These are phyloP conservation scores for Cricetomys ansorgei DNA, from an alignment of 2,113 vertebrate genomes.

Conservation along the genomic window DNA sequence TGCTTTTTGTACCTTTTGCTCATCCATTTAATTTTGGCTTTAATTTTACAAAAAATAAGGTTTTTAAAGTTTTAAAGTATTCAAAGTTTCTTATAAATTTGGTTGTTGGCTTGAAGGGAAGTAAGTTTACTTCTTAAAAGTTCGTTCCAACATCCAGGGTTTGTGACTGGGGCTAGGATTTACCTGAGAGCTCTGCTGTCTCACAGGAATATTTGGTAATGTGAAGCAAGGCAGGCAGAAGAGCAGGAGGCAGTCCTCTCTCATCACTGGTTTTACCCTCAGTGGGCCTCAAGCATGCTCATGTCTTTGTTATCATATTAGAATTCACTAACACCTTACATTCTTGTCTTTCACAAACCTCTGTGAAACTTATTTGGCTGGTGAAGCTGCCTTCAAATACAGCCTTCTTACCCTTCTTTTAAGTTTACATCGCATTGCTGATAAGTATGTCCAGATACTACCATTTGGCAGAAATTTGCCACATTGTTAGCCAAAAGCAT, in stretches of 20 bases:
- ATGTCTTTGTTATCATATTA: neutral
- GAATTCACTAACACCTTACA: neutral
- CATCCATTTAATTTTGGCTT: slow-evolving; percentile 37
- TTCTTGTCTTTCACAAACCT: slow-evolving; percentile 63
- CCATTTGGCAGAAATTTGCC: neutral
- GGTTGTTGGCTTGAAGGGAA: neutral
- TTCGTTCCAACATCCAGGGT: neutral
- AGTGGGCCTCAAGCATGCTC: neutral
- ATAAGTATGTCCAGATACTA: neutral
- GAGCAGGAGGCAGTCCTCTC: neutral
- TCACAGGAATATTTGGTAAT: neutral
- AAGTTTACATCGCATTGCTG: slow-evolving; percentile 41
- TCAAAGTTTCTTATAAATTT: slow-evolving; percentile 27
- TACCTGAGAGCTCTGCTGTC: neutral
- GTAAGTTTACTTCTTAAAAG: slow-evolving; percentile 35
- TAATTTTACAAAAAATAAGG: slow-evolving; percentile 25
- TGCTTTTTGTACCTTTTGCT: neutral
- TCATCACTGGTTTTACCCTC: slow-evolving; percentile 6
- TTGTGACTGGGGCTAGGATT: neutral
- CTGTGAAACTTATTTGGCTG: slow-evolving; percentile 17
- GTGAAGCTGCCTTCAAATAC: slow-evolving; percentile 18
- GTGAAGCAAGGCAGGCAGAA: neutral
- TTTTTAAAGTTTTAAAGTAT: slow-evolving; percentile 5
- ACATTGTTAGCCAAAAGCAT: neutral
- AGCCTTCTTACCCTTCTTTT: slow-evolving; percentile 8